Base-by-base conservation (phyloP, 2,797 vertebrate species). In the Staurois parvus region DNA sequence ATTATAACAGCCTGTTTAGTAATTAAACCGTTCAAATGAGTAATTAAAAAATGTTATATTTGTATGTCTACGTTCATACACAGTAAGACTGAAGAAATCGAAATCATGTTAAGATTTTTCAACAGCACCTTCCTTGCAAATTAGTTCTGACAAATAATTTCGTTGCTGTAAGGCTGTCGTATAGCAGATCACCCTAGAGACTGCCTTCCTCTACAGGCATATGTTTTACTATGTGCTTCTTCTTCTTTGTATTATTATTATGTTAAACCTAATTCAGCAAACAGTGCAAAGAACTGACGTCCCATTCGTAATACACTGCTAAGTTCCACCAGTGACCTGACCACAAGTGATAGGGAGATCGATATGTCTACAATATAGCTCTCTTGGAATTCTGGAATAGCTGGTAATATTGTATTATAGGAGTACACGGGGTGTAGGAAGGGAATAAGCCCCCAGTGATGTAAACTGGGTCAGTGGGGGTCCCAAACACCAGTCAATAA, bases 401-500 rank as follows among this genome's bases (percentile, higher is more conserved):
- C 37, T 37, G 9, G 37, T 37, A 37, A 9, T 9, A 37, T 21
- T 59, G 30, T 52, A 56, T 70, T 32, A 21, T 56, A 7, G 28
- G 34, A 28, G 76, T 66, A 66, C 30, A 45, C 2, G 42, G 42
- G 42, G 11, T 45, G 42, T 45, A 15, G 12, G 42, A 7, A 34
- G 40, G 21, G 29, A 73, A 34, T 81, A 34, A 75, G 64, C 76
- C 70, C 76, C 70, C 29, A 66, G 56, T 32, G 37, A 30, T 29
- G 28, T 8, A n/a, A 34, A 74, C 19, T 66, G 69, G 42, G 83
- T 29, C 69, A 85, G 6, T 68, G 42, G 28, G 40, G 70, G 59
- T 59, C 48, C n/a, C n/a, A 32, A 24, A 79, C 59, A 76, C 24
- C 21, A 32, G 13, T 75, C 83, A 62, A 74, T 74, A 74, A 78